phyloP scores from a whole-genome alignment of 1,140 invertebrate species.

The Dendroctonus ponderosae region DNA sequence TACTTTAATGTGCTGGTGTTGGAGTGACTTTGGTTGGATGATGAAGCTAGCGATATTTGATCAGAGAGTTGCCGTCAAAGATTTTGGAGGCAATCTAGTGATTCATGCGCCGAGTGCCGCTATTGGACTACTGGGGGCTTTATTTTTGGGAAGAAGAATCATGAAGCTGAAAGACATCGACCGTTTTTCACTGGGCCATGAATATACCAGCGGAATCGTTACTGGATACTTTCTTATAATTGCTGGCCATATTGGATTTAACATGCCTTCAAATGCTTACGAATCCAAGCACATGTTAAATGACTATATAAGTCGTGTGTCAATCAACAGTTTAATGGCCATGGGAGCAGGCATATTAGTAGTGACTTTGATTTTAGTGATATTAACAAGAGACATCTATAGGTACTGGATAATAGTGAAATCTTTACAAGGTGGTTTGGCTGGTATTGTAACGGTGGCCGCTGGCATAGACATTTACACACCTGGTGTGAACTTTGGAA shows the following conservation, averaged over 20 bases:
- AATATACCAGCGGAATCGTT: conserved; percentile 33
- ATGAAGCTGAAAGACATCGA: conserved; percentile 37
- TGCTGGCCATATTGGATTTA: conserved; percentile 37
- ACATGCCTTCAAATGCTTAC: conserved; percentile 20
- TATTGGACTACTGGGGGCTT: conserved; percentile 33
- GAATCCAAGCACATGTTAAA: conserved; percentile 16
- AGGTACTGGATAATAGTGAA: conserved; percentile 40
- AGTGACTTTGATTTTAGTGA: conserved; percentile 30
- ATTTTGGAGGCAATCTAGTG: conserved; percentile 38
- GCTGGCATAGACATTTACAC: conserved; percentile 36
- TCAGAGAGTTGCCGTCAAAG: conserved; percentile 30
- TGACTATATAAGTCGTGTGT: conserved; percentile 28
- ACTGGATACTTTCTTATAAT: conserved; percentile 40
- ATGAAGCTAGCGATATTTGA: conserved; percentile 24
- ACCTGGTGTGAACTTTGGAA: conserved; percentile 26
- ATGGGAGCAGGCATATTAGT: conserved; percentile 33
- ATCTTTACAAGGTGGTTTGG: conserved; percentile 39
- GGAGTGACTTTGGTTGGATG: conserved; percentile 41
- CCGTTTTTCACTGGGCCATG: conserved; percentile 34
- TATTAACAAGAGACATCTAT: conserved; percentile 34
- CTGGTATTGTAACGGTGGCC: conserved; percentile 35
- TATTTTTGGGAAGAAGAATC: conserved; percentile 38
- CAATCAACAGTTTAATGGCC: conserved; percentile 39
- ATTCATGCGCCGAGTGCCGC: conserved; percentile 33
- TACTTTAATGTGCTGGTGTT: conserved; percentile 41